Base-by-base conservation (phyloP, 2,113 vertebrate species). In the Siniperca knerii region DNA sequence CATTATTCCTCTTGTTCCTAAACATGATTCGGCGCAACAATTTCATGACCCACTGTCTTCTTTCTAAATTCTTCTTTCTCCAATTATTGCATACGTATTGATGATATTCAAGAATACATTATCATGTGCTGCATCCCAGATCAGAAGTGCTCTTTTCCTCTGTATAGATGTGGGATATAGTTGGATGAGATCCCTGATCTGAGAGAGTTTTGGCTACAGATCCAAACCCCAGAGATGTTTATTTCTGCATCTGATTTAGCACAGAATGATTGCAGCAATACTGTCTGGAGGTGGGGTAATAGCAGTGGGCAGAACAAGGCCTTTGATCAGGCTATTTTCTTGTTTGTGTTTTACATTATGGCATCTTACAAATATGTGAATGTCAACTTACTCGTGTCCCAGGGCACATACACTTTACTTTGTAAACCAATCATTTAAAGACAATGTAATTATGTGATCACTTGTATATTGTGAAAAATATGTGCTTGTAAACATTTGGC, bases 241-340 rank as follows among this genome's bases (percentile, higher is more conserved):
- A 92, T 92, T 92, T 88, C 91, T 93, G 88, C 88, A 90, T 89
- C 81, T 90, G 85, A 91, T 94, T 93, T 88, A 88, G 87, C 60
- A 33, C 83, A 84, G 85, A 90, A 66, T 91, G 87, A 92, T 90
- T 91, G 91, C 89, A 87, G 85, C 83, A 89, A 82, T 89, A 64
- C 64, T 60, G 87, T 92, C 86, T 92, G 89, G 91, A 90, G 88
- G 84, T 90, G 90, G 91, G 69, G 85, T 90, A 82, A 84, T 40
- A 90, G 76, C 87, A 90, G 82, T 78, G 75, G 87, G 89, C 65
- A 87, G 79, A 75, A 86, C 72, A 55, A 65, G 29, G 75, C 80
- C 90, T 92, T 90, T 92, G 86, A 92, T 94, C 86, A 64, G 54
- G 21, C 66, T 50, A 66, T 87, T 90, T 85, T 83, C 86, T 80